Evolutionary conservation across 2,888 invertebrate species (phyloP), one percentile per base, ranked within the genome.

Genomic region (Ariolimax columbianus): DNA sequence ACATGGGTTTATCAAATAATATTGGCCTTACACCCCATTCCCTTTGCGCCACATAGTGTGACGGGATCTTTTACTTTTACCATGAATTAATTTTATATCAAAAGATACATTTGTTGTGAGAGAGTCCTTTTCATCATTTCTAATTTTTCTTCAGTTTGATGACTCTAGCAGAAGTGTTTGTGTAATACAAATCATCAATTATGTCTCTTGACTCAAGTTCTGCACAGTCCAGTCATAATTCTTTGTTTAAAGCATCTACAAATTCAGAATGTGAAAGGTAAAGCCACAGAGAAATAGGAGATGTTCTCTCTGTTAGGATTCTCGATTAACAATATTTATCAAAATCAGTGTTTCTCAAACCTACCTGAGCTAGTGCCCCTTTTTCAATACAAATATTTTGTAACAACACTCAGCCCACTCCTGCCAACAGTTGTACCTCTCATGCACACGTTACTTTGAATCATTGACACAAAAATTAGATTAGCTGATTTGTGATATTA

Each of bases 131-230:
- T 68, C 23, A 30, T 40, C 47, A n/a, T 55, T 55, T 19, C 19
- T 23, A 14, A 3, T 55, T 55, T 55, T 23, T 7, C 4, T 55
- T 23, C 55, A 55, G 3, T 14, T 55, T 19, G 23, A 14, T 19
- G 55, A 23, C 19, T 19, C 55, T 23, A 7, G 55, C 26, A 7
- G 19, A 19, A 55, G 23, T 19, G 55, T 55, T 66, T 66, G 11
- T 33, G 7, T 66, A 9, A 33, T 66, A 33, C 14, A 33, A 66
- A 66, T 66, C 33, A 33, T 23, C 63, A 43, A 73, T 43, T 36
- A 89, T 86, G 83, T 89, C 89, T 77, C 83, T 87, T n/a, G 85
- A 88, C 3, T 86, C 88, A 38, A 89, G 89, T 77, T 89, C 90
- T 23, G 88, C 89, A 1, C 86, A 89, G 73, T 90, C 89, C 0